A percentile compares a stretch with the other conserved stretches of the same genome.
phyloP scores from a whole-genome alignment of 1,140 invertebrate species.

The Drosophila hydei region DNA sequence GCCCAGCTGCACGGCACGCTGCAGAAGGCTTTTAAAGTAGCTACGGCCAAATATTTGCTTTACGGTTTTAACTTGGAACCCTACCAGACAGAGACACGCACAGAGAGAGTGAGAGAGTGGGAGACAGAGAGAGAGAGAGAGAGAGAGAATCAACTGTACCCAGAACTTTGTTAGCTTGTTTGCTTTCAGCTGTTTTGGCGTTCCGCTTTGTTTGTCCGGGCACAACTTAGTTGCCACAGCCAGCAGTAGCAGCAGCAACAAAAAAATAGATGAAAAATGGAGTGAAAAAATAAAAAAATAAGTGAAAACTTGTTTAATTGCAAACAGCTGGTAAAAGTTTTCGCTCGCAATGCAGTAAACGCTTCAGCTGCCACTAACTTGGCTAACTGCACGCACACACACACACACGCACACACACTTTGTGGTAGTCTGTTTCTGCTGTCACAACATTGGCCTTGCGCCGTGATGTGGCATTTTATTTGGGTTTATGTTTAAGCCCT shows the following conservation, averaged over 20 bases:
- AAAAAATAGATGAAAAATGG: not conserved
- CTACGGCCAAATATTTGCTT: constrained; percentile 58
- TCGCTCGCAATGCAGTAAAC: constrained; percentile 37
- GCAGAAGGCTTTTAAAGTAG: constrained; percentile 46
- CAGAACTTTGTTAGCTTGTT: constrained; percentile 34
- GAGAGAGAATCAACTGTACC: constrained; percentile 8
- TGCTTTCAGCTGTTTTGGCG: constrained; percentile 28
- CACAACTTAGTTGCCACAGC: constrained; percentile 8
- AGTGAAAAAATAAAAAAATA: constrained; percentile 16
- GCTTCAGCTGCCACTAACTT: constrained; percentile 37
- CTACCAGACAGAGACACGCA: not conserved
- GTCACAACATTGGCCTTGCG: constrained; percentile 62
- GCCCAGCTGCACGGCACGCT: not conserved
- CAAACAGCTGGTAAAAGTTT: constrained; percentile 68
- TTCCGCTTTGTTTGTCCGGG: constrained; percentile 3
- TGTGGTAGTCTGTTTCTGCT: constrained; percentile 14
- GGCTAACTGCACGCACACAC: constrained; percentile 21
- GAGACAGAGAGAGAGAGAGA: not conserved
- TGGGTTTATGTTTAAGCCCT: constrained; percentile 63
- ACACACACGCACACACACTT: not conserved
- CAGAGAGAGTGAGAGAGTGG: not conserved
- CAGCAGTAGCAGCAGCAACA: not conserved
- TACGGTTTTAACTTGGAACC: constrained; percentile 18
- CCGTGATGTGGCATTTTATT: constrained; percentile 67
- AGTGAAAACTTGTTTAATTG: constrained; percentile 75